Percentiles rank a stretch among this genome's conserved stretches.
phyloP scores from a whole-genome alignment of 1,140 invertebrate species.

The Hermetia illucens region DNA sequence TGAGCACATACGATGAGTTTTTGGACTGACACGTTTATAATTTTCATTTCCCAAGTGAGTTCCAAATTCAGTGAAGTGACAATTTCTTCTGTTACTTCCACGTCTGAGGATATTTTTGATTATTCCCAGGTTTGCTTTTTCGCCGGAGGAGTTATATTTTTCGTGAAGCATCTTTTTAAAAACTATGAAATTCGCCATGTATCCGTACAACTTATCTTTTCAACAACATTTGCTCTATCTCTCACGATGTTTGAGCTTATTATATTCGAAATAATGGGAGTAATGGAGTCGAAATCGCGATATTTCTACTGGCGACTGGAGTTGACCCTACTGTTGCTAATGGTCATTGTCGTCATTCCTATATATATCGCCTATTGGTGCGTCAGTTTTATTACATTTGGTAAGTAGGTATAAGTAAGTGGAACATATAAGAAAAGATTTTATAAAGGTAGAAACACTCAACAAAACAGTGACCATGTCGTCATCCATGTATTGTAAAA shows the following conservation, averaged over 20 bases:
- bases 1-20: constrained; percentile 34
- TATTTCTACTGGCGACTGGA: constrained; percentile 94
- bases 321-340: constrained; percentile 81
- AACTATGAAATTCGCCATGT: constrained; percentile 97
- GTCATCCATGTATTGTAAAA: too few relatives aligned
- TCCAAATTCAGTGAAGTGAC: constrained; percentile 5
- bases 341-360: constrained; percentile 92
- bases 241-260: constrained; percentile 99
- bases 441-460: too few relatives aligned
- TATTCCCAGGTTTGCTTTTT: constrained; percentile 82
- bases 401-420: constrained; percentile 41
- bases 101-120: constrained; percentile 9
- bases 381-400: constrained; percentile 78
- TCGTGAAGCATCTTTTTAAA: constrained; percentile 93
- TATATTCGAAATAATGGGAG: constrained; percentile 97
- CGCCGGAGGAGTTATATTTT: constrained; percentile 94
- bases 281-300: constrained; percentile 83
- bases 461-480: too few relatives aligned
- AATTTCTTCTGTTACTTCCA: constrained; percentile 8
- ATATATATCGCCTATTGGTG: constrained; percentile 95
- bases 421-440: not conserved
- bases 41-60: constrained; percentile 44
- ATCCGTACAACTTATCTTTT: constrained; percentile 92
- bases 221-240: constrained; percentile 90
- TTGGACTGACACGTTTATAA: constrained; percentile 43